Base-by-base conservation (phyloP, 1,140 invertebrate species). In the Notospermus geniculatus region DNA sequence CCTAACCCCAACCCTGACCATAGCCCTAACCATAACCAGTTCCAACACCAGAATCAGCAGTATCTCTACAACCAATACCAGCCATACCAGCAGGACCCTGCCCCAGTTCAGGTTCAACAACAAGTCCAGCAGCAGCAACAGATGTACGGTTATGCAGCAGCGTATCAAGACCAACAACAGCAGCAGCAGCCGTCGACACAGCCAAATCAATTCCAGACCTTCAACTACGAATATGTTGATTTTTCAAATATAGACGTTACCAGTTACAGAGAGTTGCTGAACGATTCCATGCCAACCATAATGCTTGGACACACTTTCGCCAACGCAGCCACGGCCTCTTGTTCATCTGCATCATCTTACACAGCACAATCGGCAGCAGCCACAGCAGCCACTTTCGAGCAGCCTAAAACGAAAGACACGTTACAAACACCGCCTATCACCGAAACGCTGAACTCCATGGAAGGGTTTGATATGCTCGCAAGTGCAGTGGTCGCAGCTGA, bases 1-100 rank as follows among this genome's bases (percentile, higher is more conserved):
- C 39, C 39, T 13, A 43, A 43, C 39, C 39, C 19, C 11, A 19
- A 13, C 11, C 39, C 11, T 43, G 11, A 19, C 11, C 39, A 43
- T 11, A 11, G 11, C 19, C 39, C 39, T 11, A 43, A 43, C 11
- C 39, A 43, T 11, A 43, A 13, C 11, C 39, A 13, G 19, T 43
- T 43, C 39, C 39, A 43, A 43, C 19, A 43, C 39, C 39, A 43
- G 39, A 43, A 43, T 43, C 39, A 43, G 39, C 39, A 43, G 11
- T 19, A 43, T 11, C 39, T 43, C 39, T 19, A 43, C 11, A 11
- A 43, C 39, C 39, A 19, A 19, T 13, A 43, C 39, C 11, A 43
- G 39, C n/a, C n/a, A n/a, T n/a, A n/a, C n/a, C n/a, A n/a, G n/a
- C n/a, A n/a, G n/a, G n/a, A n/a, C n/a, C n/a, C n/a, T n/a, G n/a